Evolutionary conservation across 1,140 invertebrate species (phyloP), one percentile per base, ranked within the genome.

Genomic region (Branchinecta lindahli): DNA sequence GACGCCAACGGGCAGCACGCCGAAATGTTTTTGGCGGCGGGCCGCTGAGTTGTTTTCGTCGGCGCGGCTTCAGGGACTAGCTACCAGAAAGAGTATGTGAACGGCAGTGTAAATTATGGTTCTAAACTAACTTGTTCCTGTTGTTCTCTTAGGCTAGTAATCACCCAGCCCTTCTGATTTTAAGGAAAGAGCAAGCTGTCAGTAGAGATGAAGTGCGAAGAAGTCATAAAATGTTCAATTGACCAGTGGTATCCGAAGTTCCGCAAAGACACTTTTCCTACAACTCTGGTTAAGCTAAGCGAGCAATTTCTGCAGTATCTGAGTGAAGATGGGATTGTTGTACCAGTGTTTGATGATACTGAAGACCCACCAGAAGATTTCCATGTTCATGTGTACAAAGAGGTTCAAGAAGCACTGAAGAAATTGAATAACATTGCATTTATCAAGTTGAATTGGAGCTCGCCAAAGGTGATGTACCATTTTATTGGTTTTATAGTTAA

Each of bases 371-470:
- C 52, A 15, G 33, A 33, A 33, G 12, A 15, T 15, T 61, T 61
- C 52, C 52, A 61, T 61, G 12, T 15, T 15, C 52, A 61, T 12
- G 2, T 61, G 52, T 6, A 61, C 18, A 12, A 15, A 20, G 52
- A 61, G 18, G 18, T 61, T 15, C 12, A 61, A 61, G 52, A 61
- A 61, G 52, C 4, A 15, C 18, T 61, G 52, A 61, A 20, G 18
- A 61, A 61, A 61, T 20, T 61, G 52, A 15, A 20, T 61, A 61
- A 61, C 6, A 20, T 61, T 20, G 12, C 52, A 3, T 61, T 61
- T 61, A 61, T 61, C 52, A 61, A 61, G 52, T 61, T 61, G 52
- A 61, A 61, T 20, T 61, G 52, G 52, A 61, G 52, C 18, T 12
- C 52, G 52, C 52, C 52, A 4, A 61, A 12, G 52, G 52, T 61